Evolutionary conservation across 2,797 vertebrate genomes (phyloP).

Genomic region (Falco concolor): DNA sequence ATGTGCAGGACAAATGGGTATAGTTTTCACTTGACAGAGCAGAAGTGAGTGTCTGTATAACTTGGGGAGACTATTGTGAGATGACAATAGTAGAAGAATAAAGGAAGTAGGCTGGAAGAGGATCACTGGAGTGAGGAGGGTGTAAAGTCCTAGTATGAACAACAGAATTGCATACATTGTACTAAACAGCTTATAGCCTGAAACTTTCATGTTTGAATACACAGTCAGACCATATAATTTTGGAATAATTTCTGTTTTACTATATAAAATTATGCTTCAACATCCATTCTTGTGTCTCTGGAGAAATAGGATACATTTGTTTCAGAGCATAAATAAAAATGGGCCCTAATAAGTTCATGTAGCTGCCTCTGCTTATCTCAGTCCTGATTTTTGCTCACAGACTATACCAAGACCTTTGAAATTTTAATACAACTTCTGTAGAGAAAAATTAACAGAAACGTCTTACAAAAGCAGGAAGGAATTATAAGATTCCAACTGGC

Average conservation of each 20-base stretch:
- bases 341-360: neutral
- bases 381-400: neutral
- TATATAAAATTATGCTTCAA: neutral
- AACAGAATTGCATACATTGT: neutral
- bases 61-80: neutral
- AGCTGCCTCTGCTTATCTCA: neutral
- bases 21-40: neutral
- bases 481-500: neutral
- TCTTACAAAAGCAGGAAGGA: constrained; percentile 13
- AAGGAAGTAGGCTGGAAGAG: neutral
- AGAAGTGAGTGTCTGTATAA: neutral
- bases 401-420: neutral
- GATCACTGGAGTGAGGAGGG: neutral
- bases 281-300: neutral
- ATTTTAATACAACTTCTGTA: neutral
- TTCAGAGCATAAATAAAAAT: neutral
- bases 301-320: neutral
- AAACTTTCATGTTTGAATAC: neutral
- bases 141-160: neutral
- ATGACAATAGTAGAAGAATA: neutral
- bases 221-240: neutral
- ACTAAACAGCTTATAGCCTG: neutral
- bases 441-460: neutral
- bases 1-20: neutral
- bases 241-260: neutral